phyloP scores from a whole-genome alignment of 2,113 vertebrate species.

The Pedetes capensis region DNA sequence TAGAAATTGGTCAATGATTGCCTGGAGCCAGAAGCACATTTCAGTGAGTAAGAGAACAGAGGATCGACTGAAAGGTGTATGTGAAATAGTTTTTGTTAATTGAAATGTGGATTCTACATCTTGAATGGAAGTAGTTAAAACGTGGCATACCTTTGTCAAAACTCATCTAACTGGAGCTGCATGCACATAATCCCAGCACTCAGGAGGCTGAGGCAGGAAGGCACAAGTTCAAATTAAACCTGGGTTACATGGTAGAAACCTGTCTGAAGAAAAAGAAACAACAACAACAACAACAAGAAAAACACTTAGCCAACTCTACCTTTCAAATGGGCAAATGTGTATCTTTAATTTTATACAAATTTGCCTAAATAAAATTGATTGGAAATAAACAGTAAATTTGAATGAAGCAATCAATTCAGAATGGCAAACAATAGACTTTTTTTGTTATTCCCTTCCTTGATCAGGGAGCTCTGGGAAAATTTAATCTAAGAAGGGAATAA shows the following conservation, averaged over 20 bases:
- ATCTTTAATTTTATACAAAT: background rate
- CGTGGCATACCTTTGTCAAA: background rate
- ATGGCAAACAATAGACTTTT: background rate
- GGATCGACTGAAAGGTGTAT: background rate
- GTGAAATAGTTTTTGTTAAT: background rate
- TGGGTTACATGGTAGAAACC: no score
- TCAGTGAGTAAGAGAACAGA: background rate
- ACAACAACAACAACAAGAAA: no score
- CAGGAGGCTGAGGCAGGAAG: no score
- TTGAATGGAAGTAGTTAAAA: background rate
- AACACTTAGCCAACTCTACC: no score
- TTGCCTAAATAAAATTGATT: background rate
- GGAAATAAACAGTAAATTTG: background rate
- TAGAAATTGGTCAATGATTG: background rate
- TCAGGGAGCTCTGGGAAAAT: background rate
- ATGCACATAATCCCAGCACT: no score
- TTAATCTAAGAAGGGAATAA: background rate
- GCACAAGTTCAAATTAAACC: no score
- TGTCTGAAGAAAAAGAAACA: no score
- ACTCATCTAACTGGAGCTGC: background rate
- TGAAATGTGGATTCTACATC: background rate
- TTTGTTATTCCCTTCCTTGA: background rate
- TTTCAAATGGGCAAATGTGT: background rate
- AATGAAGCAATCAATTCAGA: background rate
- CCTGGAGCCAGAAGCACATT: background rate